Evolutionary conservation across 2,113 vertebrate genomes (phyloP).

Genomic region (Candoia aspera): DNA sequence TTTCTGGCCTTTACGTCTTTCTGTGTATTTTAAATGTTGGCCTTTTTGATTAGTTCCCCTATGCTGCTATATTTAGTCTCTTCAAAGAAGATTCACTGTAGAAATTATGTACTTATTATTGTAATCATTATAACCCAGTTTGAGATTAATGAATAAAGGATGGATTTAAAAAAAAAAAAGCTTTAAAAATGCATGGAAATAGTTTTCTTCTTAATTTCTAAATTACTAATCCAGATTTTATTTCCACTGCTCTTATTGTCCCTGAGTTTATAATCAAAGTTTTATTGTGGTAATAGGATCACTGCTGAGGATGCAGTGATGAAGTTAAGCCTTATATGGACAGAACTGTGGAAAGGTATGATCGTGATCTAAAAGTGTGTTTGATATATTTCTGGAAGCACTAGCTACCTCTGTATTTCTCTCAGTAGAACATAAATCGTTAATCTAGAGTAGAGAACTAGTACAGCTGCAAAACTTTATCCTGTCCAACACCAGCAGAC

Average conservation of each 20-base stretch:
- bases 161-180: neutral
- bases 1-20: neutral
- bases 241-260: neutral
- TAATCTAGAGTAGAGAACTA: neutral
- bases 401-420: neutral
- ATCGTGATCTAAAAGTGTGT: neutral
- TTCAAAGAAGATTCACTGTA: neutral
- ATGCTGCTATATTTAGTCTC: neutral
- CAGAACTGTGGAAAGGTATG: neutral
- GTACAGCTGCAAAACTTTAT: constrained; percentile 5
- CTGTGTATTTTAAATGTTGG: neutral
- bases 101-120: neutral
- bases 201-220: neutral
- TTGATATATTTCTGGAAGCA: neutral
- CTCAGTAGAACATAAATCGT: neutral
- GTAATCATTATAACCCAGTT: neutral
- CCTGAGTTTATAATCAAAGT: neutral
- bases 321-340: neutral
- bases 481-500: constrained; percentile 6
- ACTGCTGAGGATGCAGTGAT: neutral
- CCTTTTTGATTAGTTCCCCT: neutral
- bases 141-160: neutral
- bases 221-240: neutral
- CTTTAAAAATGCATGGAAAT: neutral
- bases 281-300: neutral